Conservation (phyloP, 2,113 vertebrate genomes). For the Octodon degus region DNA sequence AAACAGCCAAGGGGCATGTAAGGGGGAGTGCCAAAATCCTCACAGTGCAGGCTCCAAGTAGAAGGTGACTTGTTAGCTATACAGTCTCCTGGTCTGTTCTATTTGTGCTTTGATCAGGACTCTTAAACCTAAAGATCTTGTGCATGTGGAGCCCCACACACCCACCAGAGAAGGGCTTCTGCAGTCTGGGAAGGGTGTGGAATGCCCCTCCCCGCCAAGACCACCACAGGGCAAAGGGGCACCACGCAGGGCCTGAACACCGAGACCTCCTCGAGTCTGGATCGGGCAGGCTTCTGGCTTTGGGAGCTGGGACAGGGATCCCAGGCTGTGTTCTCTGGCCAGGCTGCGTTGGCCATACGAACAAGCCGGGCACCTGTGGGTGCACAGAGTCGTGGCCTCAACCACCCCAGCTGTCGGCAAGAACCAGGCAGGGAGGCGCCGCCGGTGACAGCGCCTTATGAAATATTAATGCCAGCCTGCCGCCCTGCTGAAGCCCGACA, state of each 20-base stretch:
- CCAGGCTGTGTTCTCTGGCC: background rate
- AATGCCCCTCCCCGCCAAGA: background rate
- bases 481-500: conserved; percentile 56
- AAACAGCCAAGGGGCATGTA: background rate
- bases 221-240: background rate
- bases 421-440: conserved; percentile 68
- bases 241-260: background rate
- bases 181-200: background rate
- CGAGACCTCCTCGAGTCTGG: background rate
- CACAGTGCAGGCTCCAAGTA: background rate
- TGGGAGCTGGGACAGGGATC: background rate
- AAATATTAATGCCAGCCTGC: conserved; percentile 69
- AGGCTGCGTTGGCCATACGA: background rate
- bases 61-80: background rate
- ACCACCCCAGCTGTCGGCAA: conserved; percentile 48
- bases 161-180: background rate
- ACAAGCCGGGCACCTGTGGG: background rate
- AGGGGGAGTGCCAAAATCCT: background rate
- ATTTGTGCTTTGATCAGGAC: rapidly evolving
- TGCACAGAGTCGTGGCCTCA: background rate
- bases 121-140: background rate
- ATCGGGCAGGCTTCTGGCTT: background rate
- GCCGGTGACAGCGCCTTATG: conserved; percentile 59
- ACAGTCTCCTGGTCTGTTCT: background rate
- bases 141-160: background rate